phyloP scores from a whole-genome alignment of 2,888 invertebrate species.

The Papilio gigon region DNA sequence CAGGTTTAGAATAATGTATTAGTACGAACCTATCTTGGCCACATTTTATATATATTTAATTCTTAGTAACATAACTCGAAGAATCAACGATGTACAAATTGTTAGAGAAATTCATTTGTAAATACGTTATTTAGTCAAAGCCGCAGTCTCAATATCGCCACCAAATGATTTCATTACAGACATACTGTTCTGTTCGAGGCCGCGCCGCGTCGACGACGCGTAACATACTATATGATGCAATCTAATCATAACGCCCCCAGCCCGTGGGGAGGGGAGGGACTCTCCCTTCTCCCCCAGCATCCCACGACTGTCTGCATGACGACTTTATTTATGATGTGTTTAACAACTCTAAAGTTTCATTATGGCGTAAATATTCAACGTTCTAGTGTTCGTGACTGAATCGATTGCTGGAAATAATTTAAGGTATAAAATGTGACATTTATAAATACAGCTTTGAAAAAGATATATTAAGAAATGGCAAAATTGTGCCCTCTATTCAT shows the following conservation, averaged over 20 bases:
- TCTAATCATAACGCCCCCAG: constrained; percentile 38
- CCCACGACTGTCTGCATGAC: constrained; percentile 21
- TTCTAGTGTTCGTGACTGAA: background rate
- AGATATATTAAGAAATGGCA: no score
- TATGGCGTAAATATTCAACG: constrained; percentile 33
- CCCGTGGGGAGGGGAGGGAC: background rate
- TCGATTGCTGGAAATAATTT: background rate
- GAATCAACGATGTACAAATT: background rate
- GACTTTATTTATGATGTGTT: constrained; percentile 40
- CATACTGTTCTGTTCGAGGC: constrained; percentile 10
- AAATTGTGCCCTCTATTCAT: no score
- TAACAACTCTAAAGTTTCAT: constrained; percentile 40
- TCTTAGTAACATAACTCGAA: no score
- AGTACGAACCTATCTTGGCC: no score
- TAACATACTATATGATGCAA: constrained; percentile 41
- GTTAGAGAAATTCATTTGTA: constrained; percentile 16
- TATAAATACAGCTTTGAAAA: no score
- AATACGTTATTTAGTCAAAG: constrained; percentile 23
- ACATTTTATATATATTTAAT: no score
- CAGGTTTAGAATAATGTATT: no score
- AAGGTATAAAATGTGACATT: no score
- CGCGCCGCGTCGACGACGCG: constrained; percentile 22
- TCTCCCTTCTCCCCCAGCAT: constrained; percentile 12
- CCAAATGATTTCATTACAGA: constrained; percentile 40
- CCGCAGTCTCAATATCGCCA: constrained; percentile 38